These are phyloP conservation scores for Ichneumoninae sp. DNA, from an alignment of 2,888 invertebrate species.

Conservation along the genomic window DNA sequence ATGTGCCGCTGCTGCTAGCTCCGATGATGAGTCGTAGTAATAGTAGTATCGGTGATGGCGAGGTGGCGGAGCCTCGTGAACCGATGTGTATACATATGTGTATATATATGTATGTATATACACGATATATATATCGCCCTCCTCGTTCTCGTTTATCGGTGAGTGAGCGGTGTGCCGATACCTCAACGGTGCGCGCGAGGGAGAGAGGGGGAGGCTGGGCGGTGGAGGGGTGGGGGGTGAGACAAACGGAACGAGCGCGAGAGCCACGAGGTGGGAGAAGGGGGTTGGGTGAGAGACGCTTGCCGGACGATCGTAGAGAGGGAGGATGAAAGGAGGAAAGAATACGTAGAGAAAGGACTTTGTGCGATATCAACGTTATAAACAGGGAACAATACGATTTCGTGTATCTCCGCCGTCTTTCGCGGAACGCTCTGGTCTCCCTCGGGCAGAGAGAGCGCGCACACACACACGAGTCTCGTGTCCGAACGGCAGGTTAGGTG, in stretches of 20 bases:
- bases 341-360: constrained; percentile 27
- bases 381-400: constrained; percentile 1
- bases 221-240: not conserved
- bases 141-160: constrained; percentile 58
- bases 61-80: constrained; percentile 60
- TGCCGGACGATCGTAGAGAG: constrained; percentile 57
- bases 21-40: constrained; percentile 48
- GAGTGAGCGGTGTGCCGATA: constrained; percentile 58
- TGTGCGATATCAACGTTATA: constrained; percentile 11
- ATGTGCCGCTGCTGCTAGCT: constrained; percentile 37
- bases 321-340: constrained; percentile 19
- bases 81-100: constrained; percentile 57
- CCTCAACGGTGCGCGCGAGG: constrained; percentile 55
- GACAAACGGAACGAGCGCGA: constrained; percentile 17
- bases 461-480: constrained; percentile 30
- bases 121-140: constrained; percentile 37
- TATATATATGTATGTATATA: constrained; percentile 23
- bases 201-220: constrained; percentile 48
- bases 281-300: constrained; percentile 46
- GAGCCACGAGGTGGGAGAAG: constrained; percentile 30
- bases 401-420: not conserved
- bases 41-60: constrained; percentile 46
- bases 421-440: not conserved
- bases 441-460: not conserved
- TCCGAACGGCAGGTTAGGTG: constrained; percentile 40